These are phyloP conservation scores for Drosophila sp. DNA, from an alignment of 1,140 invertebrate species.

Conservation along the genomic window DNA sequence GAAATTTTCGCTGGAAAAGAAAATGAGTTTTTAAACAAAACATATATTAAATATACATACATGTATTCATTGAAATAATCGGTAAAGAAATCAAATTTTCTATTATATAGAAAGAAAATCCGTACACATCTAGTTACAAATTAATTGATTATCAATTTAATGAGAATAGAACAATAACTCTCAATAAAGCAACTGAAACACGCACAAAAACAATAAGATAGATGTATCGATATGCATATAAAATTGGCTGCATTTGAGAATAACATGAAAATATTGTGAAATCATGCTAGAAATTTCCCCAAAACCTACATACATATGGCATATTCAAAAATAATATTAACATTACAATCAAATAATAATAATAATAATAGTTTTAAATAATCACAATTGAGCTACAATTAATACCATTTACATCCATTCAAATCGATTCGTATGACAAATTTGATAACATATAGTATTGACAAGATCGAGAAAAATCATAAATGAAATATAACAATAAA, in stretches of 20 bases:
- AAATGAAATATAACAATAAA: constrained; percentile 50
- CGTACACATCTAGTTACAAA: constrained; percentile 13
- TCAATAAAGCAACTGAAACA: constrained; percentile 55
- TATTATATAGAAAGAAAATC: constrained; percentile 58
- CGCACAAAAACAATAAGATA: constrained; percentile 51
- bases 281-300: constrained; percentile 36
- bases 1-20: constrained; percentile 40
- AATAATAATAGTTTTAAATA: constrained; percentile 47
- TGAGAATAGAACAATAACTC: constrained; percentile 20
- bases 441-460: constrained; percentile 58
- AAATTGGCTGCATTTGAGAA: constrained; percentile 35
- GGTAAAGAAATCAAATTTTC: constrained; percentile 47
- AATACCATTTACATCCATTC: constrained; percentile 43
- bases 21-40: constrained; percentile 13
- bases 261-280: constrained; percentile 10
- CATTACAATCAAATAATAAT: constrained; percentile 20
- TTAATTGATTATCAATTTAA: constrained; percentile 23
- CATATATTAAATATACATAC: constrained; percentile 11
- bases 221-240: constrained; percentile 3
- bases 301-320: constrained; percentile 42
- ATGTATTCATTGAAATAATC: constrained; percentile 43
- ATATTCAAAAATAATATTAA: constrained; percentile 54
- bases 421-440: constrained; percentile 28
- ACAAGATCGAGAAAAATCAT: constrained; percentile 29
- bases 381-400: constrained; percentile 58